Base-by-base conservation (phyloP, 2,797 vertebrate species). In the Gallirallus australis region DNA sequence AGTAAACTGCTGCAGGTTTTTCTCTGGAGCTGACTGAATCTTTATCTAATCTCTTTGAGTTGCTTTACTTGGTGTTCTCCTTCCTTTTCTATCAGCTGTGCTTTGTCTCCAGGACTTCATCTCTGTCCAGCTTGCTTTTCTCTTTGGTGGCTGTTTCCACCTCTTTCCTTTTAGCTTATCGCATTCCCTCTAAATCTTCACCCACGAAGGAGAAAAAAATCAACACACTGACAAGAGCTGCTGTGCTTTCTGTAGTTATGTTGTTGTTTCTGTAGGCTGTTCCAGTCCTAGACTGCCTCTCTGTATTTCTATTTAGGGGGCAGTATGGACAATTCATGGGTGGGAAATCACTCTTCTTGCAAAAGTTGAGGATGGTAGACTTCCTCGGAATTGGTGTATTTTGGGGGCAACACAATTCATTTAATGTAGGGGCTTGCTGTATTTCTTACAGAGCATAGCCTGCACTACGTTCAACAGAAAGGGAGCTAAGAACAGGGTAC, bases 191-290 rank as follows among this genome's bases (percentile, higher is more conserved):
- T 91, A 84, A 93, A 69, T 90, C 64, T 21, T 73, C 15, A n/a
- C 15, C 15, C 8, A 80, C 23, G 30, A 88, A 25, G 12, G 23
- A 42, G 7, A 5, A 60, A 53, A 19, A 54, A 48, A 31, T 10
- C 7, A 31, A 52, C 75, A 4, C 0, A 0, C 19, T 53, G 9
- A 7, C 37, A 45, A 72, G 39, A 75, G n/a, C 54, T 61, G 13
- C 45, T 83, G 37, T 40, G 37, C 28, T 40, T 59, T 35, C 37
- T 64, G 31, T 25, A 39, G 35, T 33, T 59, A 33, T 56, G 48
- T 17, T 71, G 24, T 6, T 87, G 28, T 45, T 86, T 81, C 64
- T 77, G 28, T 25, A 80, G 42, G 9, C 28, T 66, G 12, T 33
- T 85, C 5, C 16, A 82, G 10, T 56, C 28, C 40, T 11, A 57